Percentiles rank a stretch among this genome's conserved stretches.
phyloP scores from a whole-genome alignment of 2,888 invertebrate genomes.

The Yponomeuta malinellus region DNA sequence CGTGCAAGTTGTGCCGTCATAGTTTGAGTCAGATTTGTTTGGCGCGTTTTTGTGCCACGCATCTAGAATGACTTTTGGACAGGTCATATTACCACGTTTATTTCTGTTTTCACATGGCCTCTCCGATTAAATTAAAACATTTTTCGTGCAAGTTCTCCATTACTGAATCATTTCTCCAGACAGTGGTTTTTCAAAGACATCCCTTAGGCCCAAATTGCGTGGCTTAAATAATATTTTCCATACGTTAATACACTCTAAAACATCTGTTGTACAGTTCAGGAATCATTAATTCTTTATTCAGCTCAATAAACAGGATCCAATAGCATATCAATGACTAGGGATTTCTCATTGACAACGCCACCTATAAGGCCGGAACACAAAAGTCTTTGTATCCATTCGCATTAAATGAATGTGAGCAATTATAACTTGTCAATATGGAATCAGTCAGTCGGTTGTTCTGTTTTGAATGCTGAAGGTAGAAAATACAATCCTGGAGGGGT shows the following conservation, averaged over 20 bases:
- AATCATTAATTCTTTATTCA: conserved; percentile 1
- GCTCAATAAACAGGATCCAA: not conserved
- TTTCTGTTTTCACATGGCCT: too few species aligned
- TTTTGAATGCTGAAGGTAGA: not conserved
- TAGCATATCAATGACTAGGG: conserved; percentile 6
- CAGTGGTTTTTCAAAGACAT: too few species aligned
- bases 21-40: too few species aligned
- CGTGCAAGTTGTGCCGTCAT: too few species aligned
- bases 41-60: too few species aligned
- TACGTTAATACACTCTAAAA: not conserved
- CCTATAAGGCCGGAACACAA: conserved; percentile 17
- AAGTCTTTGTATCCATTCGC: not conserved
- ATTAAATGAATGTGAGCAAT: conserved; percentile 39
- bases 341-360: conserved; percentile 14
- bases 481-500: not conserved
- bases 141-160: too few species aligned
- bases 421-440: conserved; percentile 41
- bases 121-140: too few species aligned
- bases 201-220: too few species aligned
- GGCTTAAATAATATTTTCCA: not conserved
- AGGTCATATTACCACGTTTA: too few species aligned
- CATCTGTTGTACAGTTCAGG: not conserved
- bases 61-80: too few species aligned
- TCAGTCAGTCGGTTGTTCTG: conserved; percentile 24
- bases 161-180: too few species aligned